Conservation (phyloP, 2,797 vertebrate species). For the Lepus oiostolus region DNA sequence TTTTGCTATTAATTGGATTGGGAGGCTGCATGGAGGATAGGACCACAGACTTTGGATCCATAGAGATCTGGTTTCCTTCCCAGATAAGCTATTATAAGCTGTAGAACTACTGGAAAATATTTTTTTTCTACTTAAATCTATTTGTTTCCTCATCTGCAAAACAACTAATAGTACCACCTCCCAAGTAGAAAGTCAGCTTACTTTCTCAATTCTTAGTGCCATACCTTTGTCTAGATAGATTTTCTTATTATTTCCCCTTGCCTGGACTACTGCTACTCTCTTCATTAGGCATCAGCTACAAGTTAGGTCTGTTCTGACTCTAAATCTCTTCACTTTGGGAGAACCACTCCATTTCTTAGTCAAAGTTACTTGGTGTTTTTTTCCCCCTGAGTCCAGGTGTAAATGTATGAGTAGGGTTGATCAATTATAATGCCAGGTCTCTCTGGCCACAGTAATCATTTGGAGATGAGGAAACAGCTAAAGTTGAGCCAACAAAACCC, state of each 20-base stretch:
- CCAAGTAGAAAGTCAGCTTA: not conserved
- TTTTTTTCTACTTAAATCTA: conserved; percentile 14
- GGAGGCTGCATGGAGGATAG: not conserved
- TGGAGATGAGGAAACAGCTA: not conserved
- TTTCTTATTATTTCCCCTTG: not conserved
- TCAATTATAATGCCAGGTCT: not conserved
- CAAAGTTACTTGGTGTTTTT: not conserved
- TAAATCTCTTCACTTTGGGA: not conserved
- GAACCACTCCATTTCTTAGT: not conserved
- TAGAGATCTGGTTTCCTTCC: not conserved
- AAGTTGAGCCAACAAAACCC: conserved; percentile 28
- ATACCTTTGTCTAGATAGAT: not conserved
- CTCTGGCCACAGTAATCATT: conserved; percentile 22
- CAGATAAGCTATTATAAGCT: not conserved
- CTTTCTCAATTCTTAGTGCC: not conserved
- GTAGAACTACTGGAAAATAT: not conserved
- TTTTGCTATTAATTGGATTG: not conserved
- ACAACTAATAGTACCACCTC: not conserved
- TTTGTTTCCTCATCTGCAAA: conserved; percentile 5
- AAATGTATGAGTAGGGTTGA: not conserved
- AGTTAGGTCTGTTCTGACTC: not conserved
- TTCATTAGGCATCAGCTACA: not conserved
- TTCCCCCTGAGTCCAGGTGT: not conserved
- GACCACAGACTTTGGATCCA: not conserved
- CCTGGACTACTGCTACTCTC: not conserved